phyloP scores from a whole-genome alignment of 2,797 vertebrate species.

The Siniperca undulata region DNA sequence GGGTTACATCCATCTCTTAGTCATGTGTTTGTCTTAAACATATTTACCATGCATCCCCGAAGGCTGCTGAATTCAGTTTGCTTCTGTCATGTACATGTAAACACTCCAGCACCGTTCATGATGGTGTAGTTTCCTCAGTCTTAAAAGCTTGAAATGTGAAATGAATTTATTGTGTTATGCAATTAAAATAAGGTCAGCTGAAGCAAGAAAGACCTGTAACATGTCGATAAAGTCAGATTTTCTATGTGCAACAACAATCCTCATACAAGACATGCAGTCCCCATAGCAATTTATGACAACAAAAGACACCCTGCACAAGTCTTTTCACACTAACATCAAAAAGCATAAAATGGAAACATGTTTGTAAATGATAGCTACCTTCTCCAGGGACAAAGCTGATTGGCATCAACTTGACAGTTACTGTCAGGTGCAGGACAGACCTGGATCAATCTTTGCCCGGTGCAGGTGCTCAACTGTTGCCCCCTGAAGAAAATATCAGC shows the following conservation, averaged over 20 bases:
- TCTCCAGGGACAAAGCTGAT: conserved; percentile 26
- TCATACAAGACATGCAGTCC: not conserved
- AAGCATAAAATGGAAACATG: not conserved
- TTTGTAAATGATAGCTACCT: conserved; percentile 58
- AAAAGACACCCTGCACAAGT: not conserved
- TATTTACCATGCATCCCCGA: not conserved
- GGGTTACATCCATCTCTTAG: not conserved
- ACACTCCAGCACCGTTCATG: not conserved
- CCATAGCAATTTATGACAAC: conserved; percentile 5
- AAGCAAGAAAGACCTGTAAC: not conserved
- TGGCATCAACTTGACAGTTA: conserved; percentile 38
- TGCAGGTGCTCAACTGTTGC: conserved; percentile 24
- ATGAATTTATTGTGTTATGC: not conserved
- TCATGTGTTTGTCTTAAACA: conserved; percentile 17
- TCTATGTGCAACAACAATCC: conserved; percentile 2
- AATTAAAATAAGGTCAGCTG: not conserved
- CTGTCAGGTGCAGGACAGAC: conserved; percentile 27
- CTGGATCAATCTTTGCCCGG: conserved; percentile 34
- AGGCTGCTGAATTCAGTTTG: not conserved
- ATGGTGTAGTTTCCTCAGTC: not conserved
- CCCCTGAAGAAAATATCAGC: conserved; percentile 22
- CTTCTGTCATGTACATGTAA: not conserved
- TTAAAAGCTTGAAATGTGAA: not conserved
- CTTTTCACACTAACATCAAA: not conserved
- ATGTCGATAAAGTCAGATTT: not conserved